Evolutionary conservation across 2,888 invertebrate species (phyloP).

Genomic region (Melitaea athalia): DNA sequence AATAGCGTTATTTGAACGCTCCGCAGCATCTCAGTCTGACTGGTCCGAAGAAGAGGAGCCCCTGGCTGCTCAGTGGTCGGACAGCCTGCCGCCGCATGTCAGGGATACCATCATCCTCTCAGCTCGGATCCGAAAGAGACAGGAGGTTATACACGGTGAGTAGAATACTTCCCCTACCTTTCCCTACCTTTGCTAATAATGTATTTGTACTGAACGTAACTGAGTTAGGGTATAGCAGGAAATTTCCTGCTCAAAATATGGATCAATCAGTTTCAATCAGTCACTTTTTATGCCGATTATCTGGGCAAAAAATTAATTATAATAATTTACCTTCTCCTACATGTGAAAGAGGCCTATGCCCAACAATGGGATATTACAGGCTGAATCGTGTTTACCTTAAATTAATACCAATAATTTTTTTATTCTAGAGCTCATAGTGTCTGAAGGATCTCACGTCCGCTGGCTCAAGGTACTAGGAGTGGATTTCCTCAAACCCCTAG

Average conservation of each 20-base stretch:
- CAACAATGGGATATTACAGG: too few relatives aligned
- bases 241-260: too few relatives aligned
- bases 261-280: too few relatives aligned
- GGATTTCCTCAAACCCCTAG: constrained; percentile 91
- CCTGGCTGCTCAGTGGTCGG: constrained; percentile 72
- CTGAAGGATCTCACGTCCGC: constrained; percentile 94
- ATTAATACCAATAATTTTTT: neutral
- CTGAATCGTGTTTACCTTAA: too few relatives aligned
- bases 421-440: constrained; percentile 87
- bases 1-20: neutral
- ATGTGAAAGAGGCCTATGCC: too few relatives aligned
- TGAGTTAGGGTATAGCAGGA: too few relatives aligned
- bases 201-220: too few relatives aligned
- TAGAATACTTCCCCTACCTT: too few relatives aligned
- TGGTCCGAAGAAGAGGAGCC: constrained; percentile 77
- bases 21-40: constrained; percentile 70
- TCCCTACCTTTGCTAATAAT: too few relatives aligned
- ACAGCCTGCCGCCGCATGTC: constrained; percentile 67
- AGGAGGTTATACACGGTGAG: constrained; percentile 78
- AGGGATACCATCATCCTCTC: constrained; percentile 64
- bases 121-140: constrained; percentile 67
- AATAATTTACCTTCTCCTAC: neutral
- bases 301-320: too few relatives aligned
- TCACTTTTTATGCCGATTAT: neutral
- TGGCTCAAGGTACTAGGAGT: constrained; percentile 92